Evolutionary conservation across 1,140 invertebrate genomes (phyloP).

Genomic region (Drosophila ironensis): DNA sequence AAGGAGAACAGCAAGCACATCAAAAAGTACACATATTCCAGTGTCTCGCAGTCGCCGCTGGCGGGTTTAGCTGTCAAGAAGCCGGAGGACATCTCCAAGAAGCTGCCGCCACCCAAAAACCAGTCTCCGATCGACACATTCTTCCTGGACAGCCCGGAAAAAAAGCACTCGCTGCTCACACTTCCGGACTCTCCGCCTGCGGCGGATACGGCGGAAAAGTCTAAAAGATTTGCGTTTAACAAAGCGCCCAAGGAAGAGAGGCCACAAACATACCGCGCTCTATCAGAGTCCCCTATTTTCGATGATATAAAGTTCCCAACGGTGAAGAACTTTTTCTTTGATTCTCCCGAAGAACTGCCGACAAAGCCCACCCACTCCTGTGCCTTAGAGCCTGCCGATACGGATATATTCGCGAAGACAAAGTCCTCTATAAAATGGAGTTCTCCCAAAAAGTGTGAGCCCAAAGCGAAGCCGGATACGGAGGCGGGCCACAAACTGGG

Average conservation of each 20-base stretch:
- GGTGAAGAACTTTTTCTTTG: background rate
- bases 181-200: background rate
- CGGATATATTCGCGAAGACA: too few species aligned
- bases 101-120: background rate
- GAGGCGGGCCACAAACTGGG: background rate
- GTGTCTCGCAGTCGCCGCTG: conserved; percentile 46
- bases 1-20: conserved; percentile 15
- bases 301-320: background rate
- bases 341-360: background rate
- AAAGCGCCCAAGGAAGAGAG: background rate
- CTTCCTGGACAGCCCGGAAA: background rate
- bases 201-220: background rate
- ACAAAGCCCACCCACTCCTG: background rate
- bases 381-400: too few species aligned
- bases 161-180: background rate
- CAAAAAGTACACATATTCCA: conserved; percentile 52
- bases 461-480: background rate
- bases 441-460: background rate
- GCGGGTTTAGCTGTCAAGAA: conserved; percentile 14
- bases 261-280: background rate
- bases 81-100: background rate
- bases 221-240: background rate
- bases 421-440: too few species aligned
- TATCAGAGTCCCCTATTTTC: background rate
- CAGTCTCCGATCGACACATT: background rate